Percentiles rank a stretch among this genome's conserved stretches.
These are phyloP conservation scores for Teinopalpus imperialis DNA, from an alignment of 2,888 invertebrate genomes.

Conservation along the genomic window DNA sequence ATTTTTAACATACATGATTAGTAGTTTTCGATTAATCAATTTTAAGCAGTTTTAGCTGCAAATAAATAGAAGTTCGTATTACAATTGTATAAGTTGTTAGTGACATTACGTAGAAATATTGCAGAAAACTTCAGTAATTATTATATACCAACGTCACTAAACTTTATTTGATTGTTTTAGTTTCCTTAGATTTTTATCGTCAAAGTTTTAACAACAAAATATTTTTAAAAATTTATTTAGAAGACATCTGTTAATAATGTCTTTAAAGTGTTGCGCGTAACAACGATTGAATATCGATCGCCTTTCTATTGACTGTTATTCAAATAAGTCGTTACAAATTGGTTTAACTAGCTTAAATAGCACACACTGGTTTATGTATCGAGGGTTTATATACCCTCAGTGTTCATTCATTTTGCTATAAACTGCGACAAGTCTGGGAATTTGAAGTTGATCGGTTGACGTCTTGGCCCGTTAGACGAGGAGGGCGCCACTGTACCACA, in stretches of 20 bases:
- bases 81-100: too few relatives aligned
- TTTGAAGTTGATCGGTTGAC: constrained; percentile 84
- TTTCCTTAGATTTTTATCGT: too few relatives aligned
- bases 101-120: too few relatives aligned
- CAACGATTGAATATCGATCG: constrained; percentile 1
- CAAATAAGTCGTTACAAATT: constrained; percentile 14
- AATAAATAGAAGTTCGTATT: too few relatives aligned
- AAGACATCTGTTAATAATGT: not conserved
- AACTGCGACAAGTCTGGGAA: constrained; percentile 90
- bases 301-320: constrained; percentile 1
- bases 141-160: too few relatives aligned
- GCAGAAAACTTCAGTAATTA: too few relatives aligned
- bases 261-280: not conserved
- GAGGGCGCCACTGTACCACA: constrained; percentile 86
- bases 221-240: too few relatives aligned
- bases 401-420: constrained; percentile 75
- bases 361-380: constrained; percentile 14
- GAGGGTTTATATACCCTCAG: not conserved
- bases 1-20: too few relatives aligned
- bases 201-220: too few relatives aligned
- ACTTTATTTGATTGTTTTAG: too few relatives aligned
- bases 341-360: constrained; percentile 27
- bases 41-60: too few relatives aligned
- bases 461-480: constrained; percentile 50
- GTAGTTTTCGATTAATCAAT: too few relatives aligned